phyloP scores from a whole-genome alignment of 2,888 invertebrate genomes.

The Ophion ventricosus region DNA sequence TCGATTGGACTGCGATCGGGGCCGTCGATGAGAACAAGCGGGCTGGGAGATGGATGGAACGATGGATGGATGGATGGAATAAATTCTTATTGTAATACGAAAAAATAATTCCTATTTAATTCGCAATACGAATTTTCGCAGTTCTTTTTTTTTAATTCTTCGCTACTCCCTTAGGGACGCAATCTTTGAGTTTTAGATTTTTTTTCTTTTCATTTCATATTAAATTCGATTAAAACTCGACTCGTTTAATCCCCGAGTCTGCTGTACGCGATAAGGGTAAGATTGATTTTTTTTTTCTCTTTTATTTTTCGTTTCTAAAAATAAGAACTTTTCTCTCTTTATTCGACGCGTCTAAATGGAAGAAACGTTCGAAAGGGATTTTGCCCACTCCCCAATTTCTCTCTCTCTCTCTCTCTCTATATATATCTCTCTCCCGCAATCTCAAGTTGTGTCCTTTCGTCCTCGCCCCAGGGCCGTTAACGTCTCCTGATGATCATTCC shows the following conservation, averaged over 20 bases:
- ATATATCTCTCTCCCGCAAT: background rate
- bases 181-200: background rate
- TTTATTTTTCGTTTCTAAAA: conserved; percentile 54
- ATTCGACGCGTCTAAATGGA: conserved; percentile 42
- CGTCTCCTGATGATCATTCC: conserved; percentile 45
- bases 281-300: conserved; percentile 62
- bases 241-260: conserved; percentile 2
- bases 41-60: background rate
- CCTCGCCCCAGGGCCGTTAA: conserved; percentile 54
- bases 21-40: conserved; percentile 40
- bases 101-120: too few species aligned
- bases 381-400: background rate
- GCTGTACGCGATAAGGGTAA: conserved; percentile 10
- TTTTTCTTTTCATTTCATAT: background rate
- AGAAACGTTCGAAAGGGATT: conserved; percentile 55
- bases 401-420: background rate
- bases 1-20: conserved; percentile 58
- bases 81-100: too few species aligned
- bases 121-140: too few species aligned
- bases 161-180: too few species aligned
- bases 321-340: conserved; percentile 40
- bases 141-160: too few species aligned
- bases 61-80: background rate
- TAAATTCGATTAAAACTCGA: background rate
- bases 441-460: conserved; percentile 46